These are phyloP conservation scores for Ochropleura plecta DNA, from an alignment of 2,888 invertebrate genomes.

Conservation along the genomic window DNA sequence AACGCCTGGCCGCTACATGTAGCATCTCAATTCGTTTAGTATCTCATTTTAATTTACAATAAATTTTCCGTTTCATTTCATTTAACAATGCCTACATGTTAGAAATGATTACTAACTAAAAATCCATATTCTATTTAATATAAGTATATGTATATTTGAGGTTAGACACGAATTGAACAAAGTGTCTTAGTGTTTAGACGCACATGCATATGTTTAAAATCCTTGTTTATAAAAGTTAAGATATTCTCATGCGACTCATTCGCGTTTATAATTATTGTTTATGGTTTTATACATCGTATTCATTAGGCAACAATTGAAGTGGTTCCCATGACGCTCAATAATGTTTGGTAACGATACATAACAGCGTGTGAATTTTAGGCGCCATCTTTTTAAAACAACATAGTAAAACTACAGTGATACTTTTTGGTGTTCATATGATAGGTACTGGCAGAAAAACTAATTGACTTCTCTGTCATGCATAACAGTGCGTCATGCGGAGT, in stretches of 20 bases:
- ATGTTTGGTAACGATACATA: constrained; percentile 17
- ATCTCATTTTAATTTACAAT: too few relatives aligned
- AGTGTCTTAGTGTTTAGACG: neutral
- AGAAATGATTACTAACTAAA: too few relatives aligned
- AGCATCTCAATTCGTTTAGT: too few relatives aligned
- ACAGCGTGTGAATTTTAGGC: constrained; percentile 16
- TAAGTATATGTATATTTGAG: too few relatives aligned
- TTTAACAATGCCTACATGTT: too few relatives aligned
- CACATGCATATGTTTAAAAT: neutral
- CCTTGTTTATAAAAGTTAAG: neutral
- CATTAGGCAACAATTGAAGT: constrained; percentile 33
- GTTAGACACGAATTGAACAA: neutral
- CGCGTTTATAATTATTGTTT: constrained; percentile 25
- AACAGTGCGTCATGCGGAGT: neutral
- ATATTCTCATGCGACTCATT: neutral
- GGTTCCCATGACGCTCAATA: constrained; percentile 36
- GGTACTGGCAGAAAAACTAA: neutral
- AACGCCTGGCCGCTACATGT: too few relatives aligned
- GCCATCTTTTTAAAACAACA: neutral
- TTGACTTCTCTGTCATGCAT: neutral
- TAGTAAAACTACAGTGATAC: neutral
- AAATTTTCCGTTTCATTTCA: too few relatives aligned
- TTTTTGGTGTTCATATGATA: neutral
- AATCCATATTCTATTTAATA: too few relatives aligned
- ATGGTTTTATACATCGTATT: constrained; percentile 11